Evolutionary conservation across 2,797 vertebrate genomes (phyloP), one percentile per base, ranked within the genome.

Genomic region (Crenuchus spilurus): DNA sequence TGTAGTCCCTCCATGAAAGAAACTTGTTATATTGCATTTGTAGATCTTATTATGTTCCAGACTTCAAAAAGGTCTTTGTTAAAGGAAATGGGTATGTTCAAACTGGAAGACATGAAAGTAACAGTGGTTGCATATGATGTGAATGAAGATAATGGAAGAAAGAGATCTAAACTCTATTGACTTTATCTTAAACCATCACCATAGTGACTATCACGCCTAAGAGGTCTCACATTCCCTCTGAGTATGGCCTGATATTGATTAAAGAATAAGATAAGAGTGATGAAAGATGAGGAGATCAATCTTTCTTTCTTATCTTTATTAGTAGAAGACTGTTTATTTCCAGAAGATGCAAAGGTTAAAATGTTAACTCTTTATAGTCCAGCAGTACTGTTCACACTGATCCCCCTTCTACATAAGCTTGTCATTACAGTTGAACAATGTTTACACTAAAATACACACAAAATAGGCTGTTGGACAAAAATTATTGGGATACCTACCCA

Each of bases 301-400:
- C 74, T 86, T 39, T 86, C 76, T 85, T 80, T 35, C 20, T 57
- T 82, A 84, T 71, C 76, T 77, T 87, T 80, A 80, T 85, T 90
- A 86, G 77, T 84, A 75, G 77, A 81, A 85, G 83, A 86, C 88
- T 87, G 88, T 81, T 87, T 30, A 18, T 87, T 49, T 75, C 57
- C 79, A 75, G n/a, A n/a, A 79, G 84, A 86, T 89, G 86, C 79
- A 80, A 84, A 86, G 84, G 86, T 89, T 89, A 88, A 87, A 84
- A 30, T 39, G 9, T 42, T 26, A 18, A 0, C 6, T 42, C 28
- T 74, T 75, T 88, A 84, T 87, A 82, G 69, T 80, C 78, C 84
- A 83, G 76, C 84, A 70, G 87, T 68, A n/a, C n/a, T n/a, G n/a
- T n/a, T n/a, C n/a, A n/a, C n/a, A n/a, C n/a, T n/a, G n/a, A n/a